Conservation (phyloP, 2,113 vertebrate genomes). For the Oceanites oceanicus region DNA sequence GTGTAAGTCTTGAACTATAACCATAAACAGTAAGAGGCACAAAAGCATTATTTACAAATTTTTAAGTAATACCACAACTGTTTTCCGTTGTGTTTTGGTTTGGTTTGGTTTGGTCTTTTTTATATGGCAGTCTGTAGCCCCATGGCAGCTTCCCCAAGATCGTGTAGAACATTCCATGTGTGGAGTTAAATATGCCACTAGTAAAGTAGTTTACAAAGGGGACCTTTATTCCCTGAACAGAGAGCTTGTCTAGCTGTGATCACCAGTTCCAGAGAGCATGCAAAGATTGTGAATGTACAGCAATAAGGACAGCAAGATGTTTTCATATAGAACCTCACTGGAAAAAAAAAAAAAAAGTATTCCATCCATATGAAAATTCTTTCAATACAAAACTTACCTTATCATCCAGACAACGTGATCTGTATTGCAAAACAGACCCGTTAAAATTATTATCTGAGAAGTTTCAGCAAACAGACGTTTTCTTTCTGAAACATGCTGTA, state of each 20-base stretch:
- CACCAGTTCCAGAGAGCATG: conserved; percentile 78
- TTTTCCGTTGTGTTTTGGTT: background rate
- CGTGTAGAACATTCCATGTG: conserved; percentile 76
- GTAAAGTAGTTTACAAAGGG: conserved; percentile 80
- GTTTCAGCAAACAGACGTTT: background rate
- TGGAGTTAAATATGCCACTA: conserved; percentile 76
- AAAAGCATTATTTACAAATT: background rate
- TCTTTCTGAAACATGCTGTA: background rate
- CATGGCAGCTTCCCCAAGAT: conserved; percentile 67
- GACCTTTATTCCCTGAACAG: conserved; percentile 71
- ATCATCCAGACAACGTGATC: background rate
- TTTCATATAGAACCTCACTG: background rate
- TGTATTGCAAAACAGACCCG: background rate
- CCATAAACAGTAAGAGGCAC: background rate
- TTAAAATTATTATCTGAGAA: background rate
- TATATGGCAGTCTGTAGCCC: conserved; percentile 54
- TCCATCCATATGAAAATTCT: background rate
- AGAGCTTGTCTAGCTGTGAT: conserved; percentile 77
- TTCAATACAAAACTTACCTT: background rate
- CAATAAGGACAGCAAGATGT: background rate
- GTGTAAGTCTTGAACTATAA: background rate
- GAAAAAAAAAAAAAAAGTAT: background rate
- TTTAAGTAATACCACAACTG: background rate
- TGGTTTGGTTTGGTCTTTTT: background rate
- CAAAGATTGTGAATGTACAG: conserved; percentile 64